Evolutionary conservation across 2,888 invertebrate genomes (phyloP).

Genomic region (Epinotia brunnichana): DNA sequence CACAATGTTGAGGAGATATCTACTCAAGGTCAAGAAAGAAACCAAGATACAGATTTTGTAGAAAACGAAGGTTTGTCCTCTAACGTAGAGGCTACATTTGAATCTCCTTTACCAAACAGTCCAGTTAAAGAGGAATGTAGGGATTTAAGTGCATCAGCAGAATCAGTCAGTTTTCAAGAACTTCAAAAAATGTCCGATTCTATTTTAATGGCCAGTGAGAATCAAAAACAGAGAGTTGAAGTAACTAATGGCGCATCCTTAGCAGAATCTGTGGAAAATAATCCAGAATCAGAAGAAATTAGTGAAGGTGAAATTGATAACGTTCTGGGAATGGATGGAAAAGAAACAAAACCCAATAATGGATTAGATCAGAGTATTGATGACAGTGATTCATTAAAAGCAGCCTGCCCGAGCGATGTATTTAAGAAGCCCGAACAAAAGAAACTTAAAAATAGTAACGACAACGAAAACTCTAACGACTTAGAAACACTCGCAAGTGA

Average conservation of each 20-base stretch:
- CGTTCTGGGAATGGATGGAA: constrained; percentile 17
- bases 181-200: constrained; percentile 68
- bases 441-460: constrained; percentile 7
- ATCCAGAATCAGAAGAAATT: constrained; percentile 6
- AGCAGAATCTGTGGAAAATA: constrained; percentile 7
- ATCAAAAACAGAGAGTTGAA: neutral
- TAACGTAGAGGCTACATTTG: neutral
- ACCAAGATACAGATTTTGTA: neutral
- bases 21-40: neutral
- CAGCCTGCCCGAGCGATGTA: constrained; percentile 2
- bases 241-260: neutral
- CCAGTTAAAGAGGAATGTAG: constrained; percentile 4
- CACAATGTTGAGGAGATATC: constrained; percentile 21
- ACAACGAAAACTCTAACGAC: constrained; percentile 49
- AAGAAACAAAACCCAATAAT: neutral
- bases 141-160: constrained; percentile 40
- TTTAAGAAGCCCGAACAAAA: constrained; percentile 10
- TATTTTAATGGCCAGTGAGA: constrained; percentile 53
- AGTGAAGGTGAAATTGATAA: constrained; percentile 35
- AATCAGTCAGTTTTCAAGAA: constrained; percentile 55
- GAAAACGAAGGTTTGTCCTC: constrained; percentile 25
- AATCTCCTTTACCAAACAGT: neutral
- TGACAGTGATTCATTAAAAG: neutral
- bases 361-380: constrained; percentile 1
- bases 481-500: constrained; percentile 62